Evolutionary conservation across 2,888 invertebrate species (phyloP).

Genomic region (Euspilapteryx auroguttella): DNA sequence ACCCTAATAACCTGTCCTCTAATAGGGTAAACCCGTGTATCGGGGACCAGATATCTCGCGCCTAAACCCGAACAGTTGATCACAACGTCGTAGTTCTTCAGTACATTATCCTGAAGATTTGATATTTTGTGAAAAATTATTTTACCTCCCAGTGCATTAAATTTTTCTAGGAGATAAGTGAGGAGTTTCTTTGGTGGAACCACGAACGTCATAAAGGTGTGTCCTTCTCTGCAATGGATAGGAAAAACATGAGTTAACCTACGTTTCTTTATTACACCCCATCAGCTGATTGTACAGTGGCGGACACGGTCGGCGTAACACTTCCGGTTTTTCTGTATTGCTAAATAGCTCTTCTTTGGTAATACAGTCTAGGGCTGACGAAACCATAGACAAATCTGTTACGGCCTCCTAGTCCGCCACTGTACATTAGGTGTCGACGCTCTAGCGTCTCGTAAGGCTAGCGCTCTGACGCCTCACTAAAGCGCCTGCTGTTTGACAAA

Average conservation of each 20-base stretch:
- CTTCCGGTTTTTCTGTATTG: too few species aligned
- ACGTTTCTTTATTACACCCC: too few species aligned
- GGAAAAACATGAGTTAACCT: background rate
- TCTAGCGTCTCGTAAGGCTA: too few species aligned
- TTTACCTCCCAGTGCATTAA: constrained; percentile 63
- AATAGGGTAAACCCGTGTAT: constrained; percentile 64
- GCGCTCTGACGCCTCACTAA: too few species aligned
- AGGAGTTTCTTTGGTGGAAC: constrained; percentile 68
- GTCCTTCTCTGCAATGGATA: constrained; percentile 53
- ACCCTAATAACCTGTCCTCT: constrained; percentile 76
- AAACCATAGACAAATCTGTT: too few species aligned
- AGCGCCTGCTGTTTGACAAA: too few species aligned
- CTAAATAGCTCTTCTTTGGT: too few species aligned
- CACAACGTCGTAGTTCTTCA: constrained; percentile 66
- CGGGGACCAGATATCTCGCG: constrained; percentile 64
- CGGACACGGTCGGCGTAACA: too few species aligned
- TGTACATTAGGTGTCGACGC: too few species aligned
- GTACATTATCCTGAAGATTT: constrained; percentile 34
- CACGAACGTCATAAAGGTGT: constrained; percentile 67
- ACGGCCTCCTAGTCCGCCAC: too few species aligned
- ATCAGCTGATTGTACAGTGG: too few species aligned
- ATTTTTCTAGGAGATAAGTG: constrained; percentile 66
- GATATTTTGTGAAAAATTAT: constrained; percentile 24
- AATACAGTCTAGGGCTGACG: too few species aligned
- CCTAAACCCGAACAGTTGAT: constrained; percentile 80